Conservation (phyloP, 2,888 invertebrate species). For the Metalampra italica region DNA sequence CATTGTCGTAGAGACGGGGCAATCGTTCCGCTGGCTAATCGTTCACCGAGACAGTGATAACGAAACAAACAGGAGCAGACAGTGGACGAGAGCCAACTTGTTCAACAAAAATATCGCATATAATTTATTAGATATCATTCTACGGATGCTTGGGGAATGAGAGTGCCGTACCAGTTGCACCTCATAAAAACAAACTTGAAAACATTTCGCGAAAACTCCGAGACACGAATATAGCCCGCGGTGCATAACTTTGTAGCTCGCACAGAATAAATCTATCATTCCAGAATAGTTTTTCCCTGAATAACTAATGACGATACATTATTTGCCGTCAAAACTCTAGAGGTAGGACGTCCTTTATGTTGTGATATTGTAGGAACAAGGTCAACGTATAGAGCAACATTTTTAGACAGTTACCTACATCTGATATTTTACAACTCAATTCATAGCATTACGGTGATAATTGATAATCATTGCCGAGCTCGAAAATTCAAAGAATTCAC, state of each 20-base stretch:
- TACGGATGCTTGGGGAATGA: conserved; percentile 60
- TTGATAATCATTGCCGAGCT: too few relatives aligned
- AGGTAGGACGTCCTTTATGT: conserved; percentile 27
- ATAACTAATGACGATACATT: conserved; percentile 43
- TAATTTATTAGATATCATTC: conserved; percentile 72
- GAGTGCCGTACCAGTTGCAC: conserved; percentile 56
- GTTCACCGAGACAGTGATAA: conserved; percentile 49
- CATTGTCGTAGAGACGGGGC: conserved; percentile 22
- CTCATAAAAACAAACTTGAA: conserved; percentile 69
- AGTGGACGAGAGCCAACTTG: conserved; percentile 68
- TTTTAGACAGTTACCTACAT: not conserved
- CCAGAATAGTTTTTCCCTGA: conserved; percentile 42
- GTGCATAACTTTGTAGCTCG: conserved; percentile 48
- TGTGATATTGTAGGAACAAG: conserved; percentile 21
- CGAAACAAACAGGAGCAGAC: conserved; percentile 49
- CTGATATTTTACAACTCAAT: too few relatives aligned
- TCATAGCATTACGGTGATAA: too few relatives aligned
- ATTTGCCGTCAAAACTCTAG: conserved; percentile 40
- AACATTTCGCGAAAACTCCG: conserved; percentile 49
- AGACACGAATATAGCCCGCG: conserved; percentile 40
- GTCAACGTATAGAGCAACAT: conserved; percentile 13
- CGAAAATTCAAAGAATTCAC: not conserved
- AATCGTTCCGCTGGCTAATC: conserved; percentile 36
- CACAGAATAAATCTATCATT: conserved; percentile 49
- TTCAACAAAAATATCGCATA: conserved; percentile 70